Evolutionary conservation across 2,888 invertebrate species (phyloP), one percentile per base, ranked within the genome.

Genomic region (Hyposoter dolosus): DNA sequence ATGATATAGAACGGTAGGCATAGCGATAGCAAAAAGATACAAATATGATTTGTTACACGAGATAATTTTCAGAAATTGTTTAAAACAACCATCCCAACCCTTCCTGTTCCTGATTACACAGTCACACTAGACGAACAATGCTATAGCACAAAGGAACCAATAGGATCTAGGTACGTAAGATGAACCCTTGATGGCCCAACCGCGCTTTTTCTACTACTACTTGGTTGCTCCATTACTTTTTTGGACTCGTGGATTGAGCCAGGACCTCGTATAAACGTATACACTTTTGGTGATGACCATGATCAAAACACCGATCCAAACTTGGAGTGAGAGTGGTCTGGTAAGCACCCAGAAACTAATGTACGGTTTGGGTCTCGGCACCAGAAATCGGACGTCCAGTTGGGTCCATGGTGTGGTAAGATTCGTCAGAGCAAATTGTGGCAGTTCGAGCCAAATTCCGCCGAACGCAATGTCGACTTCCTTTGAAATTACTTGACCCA

Each of bases 401-500:
- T 92, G 87, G 19, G 89, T 88, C 92, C 92, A 93, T 0, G 93
- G 90, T 7, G 87, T 88, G 2, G 92, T 88, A 15, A 93, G 75
- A 71, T 91, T 90, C 0, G 85, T 85, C 47, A 90, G 91, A 1
- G 53, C 9, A 47, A 88, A 83, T 7, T 90, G 89, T n/a, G 90
- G 89, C 0, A 85, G 23, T 3, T 88, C 92, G 32, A 93, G 10
- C 91, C 92, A 92, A 45, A 93, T 90, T 23, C 89, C 90, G n/a
- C 89, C 89, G 53, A 93, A 93, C 3, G 92, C 92, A 3, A 93
- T 76, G 66, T 93, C 92, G 82, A 92, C 91, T 87, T 92, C 90
- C 7, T 90, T 88, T 17, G 68, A 56, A 32, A 88, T 56, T 1
- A 91, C 35, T 83, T 90, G 90, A 28, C 91, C 89, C 9, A 93